phyloP scores from a whole-genome alignment of 30 jellyfish, hydroid and myxozoan species.

The Catostylus mosaicus region DNA sequence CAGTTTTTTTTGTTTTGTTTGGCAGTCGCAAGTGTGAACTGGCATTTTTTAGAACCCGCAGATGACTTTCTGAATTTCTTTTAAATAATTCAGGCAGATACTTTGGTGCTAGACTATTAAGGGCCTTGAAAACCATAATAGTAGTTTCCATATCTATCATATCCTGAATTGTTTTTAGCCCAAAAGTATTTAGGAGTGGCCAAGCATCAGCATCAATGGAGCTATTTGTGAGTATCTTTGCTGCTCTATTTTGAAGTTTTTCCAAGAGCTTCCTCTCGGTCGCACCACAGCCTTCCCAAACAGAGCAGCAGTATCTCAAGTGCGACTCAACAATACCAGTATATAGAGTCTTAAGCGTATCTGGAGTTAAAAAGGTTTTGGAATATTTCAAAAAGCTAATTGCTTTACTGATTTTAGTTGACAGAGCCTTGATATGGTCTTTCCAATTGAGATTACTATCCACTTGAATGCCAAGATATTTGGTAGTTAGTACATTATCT shows the following conservation, averaged over 20 bases:
- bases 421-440: slow-evolving; percentile 8
- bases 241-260: slow-evolving; percentile 5
- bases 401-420: slow-evolving; percentile 23
- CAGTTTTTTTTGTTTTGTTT: slow-evolving; percentile 10
- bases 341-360: slow-evolving; percentile 3
- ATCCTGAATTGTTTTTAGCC: slow-evolving; percentile 12
- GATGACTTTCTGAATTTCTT: slow-evolving; percentile 23
- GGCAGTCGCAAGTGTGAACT: slow-evolving; percentile 36
- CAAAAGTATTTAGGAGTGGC: slow-evolving; percentile 1
- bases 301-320: slow-evolving; percentile 17
- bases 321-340: slow-evolving; percentile 9
- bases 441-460: slow-evolving; percentile 20
- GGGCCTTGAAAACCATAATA: slow-evolving; percentile 35
- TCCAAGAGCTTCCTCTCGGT: neutral
- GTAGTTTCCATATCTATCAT: slow-evolving; percentile 6
- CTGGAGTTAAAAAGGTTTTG: slow-evolving; percentile 3
- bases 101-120: slow-evolving; percentile 19
- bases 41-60: slow-evolving; percentile 30
- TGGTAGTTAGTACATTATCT: slow-evolving; percentile 19
- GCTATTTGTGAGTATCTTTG: slow-evolving; percentile 20
- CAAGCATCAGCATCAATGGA: slow-evolving; percentile 12
- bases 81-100: slow-evolving; percentile 9
- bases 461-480: slow-evolving; percentile 13
- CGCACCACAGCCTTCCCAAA: slow-evolving; percentile 2
- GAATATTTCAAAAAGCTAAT: slow-evolving; percentile 20